Percentiles rank a stretch among this genome's conserved stretches.
These are phyloP conservation scores for Phenganax subtilis DNA, from an alignment of 92 coral and sea anemone species.

Conservation along the genomic window DNA sequence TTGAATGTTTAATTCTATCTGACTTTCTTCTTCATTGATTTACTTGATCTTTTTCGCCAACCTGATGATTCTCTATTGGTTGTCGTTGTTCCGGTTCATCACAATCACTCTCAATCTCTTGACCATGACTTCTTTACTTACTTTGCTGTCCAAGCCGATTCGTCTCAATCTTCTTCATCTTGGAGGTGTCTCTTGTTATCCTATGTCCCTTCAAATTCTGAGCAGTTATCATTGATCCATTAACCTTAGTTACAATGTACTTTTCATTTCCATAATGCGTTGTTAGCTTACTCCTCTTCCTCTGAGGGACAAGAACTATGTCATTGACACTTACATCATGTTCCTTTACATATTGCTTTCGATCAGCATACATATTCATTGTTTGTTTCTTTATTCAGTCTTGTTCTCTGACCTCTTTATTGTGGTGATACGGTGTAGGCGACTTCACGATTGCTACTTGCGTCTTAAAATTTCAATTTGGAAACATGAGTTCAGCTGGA, in stretches of 20 bases:
- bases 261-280: background rate
- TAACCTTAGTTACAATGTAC: too few relatives aligned
- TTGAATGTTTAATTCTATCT: background rate
- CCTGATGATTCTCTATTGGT: too few relatives aligned
- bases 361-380: constrained; percentile 15
- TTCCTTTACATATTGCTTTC: constrained; percentile 41
- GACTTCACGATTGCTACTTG: constrained; percentile 6
- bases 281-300: background rate
- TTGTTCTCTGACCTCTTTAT: constrained; percentile 4
- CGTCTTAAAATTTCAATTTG: constrained; percentile 17
- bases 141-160: background rate
- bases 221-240: background rate
- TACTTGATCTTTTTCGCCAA: background rate
- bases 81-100: background rate
- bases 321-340: background rate
- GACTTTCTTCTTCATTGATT: background rate
- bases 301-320: background rate
- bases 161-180: background rate
- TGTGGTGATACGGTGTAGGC: background rate
- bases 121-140: background rate
- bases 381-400: constrained; percentile 6
- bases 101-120: background rate
- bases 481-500: constrained; percentile 16
- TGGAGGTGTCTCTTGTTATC: background rate
- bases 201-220: background rate